A percentile compares a stretch with the other conserved stretches of the same genome.
Evolutionary conservation across 2,797 vertebrate genomes (phyloP).

Genomic region (Carcharodon carcharias): DNA sequence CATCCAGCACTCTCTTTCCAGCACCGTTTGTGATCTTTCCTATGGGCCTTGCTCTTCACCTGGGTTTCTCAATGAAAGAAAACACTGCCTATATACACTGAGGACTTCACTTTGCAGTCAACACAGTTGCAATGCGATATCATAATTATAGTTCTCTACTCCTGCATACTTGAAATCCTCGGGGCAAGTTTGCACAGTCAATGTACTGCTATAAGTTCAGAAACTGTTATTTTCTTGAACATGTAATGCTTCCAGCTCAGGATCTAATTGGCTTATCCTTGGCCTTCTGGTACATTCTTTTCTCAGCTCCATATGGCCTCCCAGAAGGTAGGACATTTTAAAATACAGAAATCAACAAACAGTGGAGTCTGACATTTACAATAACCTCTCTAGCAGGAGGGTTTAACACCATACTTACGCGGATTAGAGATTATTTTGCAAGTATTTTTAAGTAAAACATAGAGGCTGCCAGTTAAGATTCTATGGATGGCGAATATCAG

Average conservation of each 20-base stretch:
- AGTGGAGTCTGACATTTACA: background rate
- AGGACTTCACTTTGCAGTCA: background rate
- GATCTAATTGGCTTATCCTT: background rate
- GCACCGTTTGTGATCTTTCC: background rate
- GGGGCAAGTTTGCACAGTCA: background rate
- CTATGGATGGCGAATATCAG: background rate
- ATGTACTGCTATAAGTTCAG: background rate
- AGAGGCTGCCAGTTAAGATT: background rate
- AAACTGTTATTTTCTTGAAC: background rate
- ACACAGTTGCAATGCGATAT: background rate
- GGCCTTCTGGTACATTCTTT: background rate
- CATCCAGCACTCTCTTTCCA: background rate
- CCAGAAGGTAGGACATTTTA: background rate
- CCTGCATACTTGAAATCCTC: background rate
- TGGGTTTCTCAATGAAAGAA: background rate
- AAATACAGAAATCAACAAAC: background rate
- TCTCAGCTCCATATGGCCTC: background rate
- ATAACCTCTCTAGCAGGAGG: background rate
- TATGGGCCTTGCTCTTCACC: background rate
- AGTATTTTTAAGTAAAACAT: background rate
- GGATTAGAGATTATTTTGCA: conserved; percentile 9
- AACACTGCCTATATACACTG: background rate
- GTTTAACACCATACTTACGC: background rate
- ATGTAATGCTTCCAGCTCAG: background rate
- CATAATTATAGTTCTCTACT: background rate